Evolutionary conservation across 2,888 invertebrate species (phyloP).

Genomic region (Anaspis maculata): DNA sequence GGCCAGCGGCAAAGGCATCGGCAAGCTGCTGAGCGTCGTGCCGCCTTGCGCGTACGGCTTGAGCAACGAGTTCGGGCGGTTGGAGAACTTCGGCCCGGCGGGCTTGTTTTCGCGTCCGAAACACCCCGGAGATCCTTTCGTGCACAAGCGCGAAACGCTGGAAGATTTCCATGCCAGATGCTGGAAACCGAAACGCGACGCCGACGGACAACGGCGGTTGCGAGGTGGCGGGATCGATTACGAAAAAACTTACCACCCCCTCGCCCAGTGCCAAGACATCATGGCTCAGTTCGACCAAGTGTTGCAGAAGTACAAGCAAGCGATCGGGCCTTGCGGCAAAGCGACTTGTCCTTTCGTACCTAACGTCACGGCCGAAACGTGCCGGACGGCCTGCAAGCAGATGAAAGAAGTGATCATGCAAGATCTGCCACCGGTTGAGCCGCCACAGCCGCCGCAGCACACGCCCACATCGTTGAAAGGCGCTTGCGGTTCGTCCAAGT

Average conservation of each 20-base stretch:
- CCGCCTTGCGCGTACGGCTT: constrained; percentile 29
- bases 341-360: constrained; percentile 34
- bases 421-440: not conserved
- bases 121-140: not conserved
- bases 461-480: constrained; percentile 16
- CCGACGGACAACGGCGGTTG: too few species aligned
- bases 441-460: not conserved
- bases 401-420: not conserved
- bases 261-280: constrained; percentile 33
- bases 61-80: constrained; percentile 33
- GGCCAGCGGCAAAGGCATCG: constrained; percentile 33
- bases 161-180: not conserved
- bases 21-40: constrained; percentile 26
- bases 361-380: constrained; percentile 27
- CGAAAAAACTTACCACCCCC: constrained; percentile 15
- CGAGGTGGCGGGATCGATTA: constrained; percentile 21
- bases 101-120: constrained; percentile 17
- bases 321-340: constrained; percentile 36
- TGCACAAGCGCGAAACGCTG: not conserved
- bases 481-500: constrained; percentile 33
- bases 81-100: constrained; percentile 33
- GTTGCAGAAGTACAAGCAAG: constrained; percentile 32
- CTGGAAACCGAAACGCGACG: not conserved
- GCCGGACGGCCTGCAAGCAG: constrained; percentile 26
- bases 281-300: constrained; percentile 37